These are phyloP conservation scores for Teleogryllus oceanicus DNA, from an alignment of 2,888 invertebrate species.

Conservation along the genomic window DNA sequence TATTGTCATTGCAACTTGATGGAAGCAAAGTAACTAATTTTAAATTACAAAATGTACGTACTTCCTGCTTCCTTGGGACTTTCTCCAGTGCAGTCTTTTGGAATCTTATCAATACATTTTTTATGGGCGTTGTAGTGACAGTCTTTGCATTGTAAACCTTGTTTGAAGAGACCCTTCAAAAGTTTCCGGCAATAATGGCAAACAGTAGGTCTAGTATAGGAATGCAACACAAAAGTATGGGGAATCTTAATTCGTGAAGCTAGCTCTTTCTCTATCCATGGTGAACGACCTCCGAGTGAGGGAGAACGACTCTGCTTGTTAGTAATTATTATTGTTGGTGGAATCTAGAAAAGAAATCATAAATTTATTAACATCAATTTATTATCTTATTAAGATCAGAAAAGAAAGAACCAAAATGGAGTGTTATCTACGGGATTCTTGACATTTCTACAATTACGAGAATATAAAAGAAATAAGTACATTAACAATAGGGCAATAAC, in stretches of 20 bases:
- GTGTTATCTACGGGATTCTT: no score
- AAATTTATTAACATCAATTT: neutral
- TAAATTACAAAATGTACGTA: neutral
- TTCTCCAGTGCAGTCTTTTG: conserved; percentile 87
- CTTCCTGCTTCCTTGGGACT: conserved; percentile 51
- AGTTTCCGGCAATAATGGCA: conserved; percentile 95
- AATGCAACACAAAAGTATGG: conserved; percentile 95
- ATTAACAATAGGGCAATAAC: no score
- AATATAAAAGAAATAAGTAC: no score
- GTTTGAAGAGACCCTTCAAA: conserved; percentile 90
- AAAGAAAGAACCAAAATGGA: no score
- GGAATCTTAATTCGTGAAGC: conserved; percentile 71
- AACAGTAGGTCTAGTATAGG: conserved; percentile 93
- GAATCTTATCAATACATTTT: conserved; percentile 85
- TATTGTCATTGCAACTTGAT: neutral
- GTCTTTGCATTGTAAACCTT: conserved; percentile 95
- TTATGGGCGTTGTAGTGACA: conserved; percentile 95
- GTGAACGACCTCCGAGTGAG: conserved; percentile 63
- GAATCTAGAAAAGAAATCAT: conserved; percentile 31
- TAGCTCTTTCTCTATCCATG: conserved; percentile 69
- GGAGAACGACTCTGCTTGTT: conserved; percentile 65
- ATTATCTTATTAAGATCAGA: no score
- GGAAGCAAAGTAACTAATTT: neutral
- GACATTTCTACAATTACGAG: no score
- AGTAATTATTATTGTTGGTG: conserved; percentile 42